phyloP scores from a whole-genome alignment of 2,113 vertebrate species.

The Misgurnus mizolepis region DNA sequence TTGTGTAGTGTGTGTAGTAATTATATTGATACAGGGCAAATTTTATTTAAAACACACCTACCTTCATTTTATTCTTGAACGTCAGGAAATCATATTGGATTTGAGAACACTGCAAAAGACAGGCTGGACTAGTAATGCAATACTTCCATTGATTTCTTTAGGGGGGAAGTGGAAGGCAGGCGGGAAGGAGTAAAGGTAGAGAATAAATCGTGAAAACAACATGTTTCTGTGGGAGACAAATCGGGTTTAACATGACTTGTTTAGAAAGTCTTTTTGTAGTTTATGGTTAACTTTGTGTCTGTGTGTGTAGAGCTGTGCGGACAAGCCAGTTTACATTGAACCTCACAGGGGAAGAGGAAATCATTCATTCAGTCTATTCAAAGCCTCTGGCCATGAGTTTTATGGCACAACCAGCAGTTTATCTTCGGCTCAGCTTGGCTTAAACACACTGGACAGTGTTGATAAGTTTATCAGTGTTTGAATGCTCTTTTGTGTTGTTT shows the following conservation, averaged over 20 bases:
- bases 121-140: slow-evolving; percentile 24
- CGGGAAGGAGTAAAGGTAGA: background rate
- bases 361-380: background rate
- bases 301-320: background rate
- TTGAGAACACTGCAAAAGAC: slow-evolving; percentile 21
- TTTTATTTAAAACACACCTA: background rate
- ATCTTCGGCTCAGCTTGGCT: background rate
- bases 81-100: slow-evolving; percentile 25
- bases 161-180: background rate
- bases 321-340: background rate
- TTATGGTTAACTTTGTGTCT: background rate
- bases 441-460: background rate
- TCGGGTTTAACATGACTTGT: background rate
- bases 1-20: slow-evolving; percentile 11
- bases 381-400: slow-evolving; percentile 6
- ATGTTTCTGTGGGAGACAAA: background rate
- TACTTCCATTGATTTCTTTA: slow-evolving; percentile 31
- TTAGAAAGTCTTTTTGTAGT: background rate
- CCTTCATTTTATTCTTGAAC: background rate
- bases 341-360: background rate
- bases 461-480: background rate
- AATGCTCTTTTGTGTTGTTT: background rate
- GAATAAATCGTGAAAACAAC: background rate
- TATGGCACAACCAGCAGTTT: background rate
- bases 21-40: slow-evolving; percentile 23